Evolutionary conservation across 1,140 invertebrate species (phyloP).

Genomic region (Macrotrachela quadricornifera): DNA sequence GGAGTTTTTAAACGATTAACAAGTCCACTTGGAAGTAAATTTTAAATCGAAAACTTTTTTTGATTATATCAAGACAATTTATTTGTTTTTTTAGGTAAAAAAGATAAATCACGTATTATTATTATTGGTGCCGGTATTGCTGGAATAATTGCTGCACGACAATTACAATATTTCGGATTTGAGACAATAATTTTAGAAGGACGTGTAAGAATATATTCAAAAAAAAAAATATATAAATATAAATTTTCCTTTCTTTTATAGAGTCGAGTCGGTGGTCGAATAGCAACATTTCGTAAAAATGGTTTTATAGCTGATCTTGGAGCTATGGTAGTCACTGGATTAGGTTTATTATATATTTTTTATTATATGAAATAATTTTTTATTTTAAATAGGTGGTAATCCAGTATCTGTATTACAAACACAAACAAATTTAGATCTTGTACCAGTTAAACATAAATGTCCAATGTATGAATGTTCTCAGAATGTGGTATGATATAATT

Average conservation of each 20-base stretch:
- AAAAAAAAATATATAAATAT: background rate
- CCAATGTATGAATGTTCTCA: conserved; percentile 63
- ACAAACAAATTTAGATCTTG: conserved; percentile 83
- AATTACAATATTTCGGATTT: conserved; percentile 80
- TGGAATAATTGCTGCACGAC: conserved; percentile 71
- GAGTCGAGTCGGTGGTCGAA: conserved; percentile 80
- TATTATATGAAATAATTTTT: conserved; percentile 9
- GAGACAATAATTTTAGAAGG: conserved; percentile 85
- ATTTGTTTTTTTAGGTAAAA: too few relatives aligned
- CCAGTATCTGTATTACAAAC: conserved; percentile 80
- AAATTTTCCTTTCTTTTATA: conserved; percentile 15
- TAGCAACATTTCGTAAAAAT: conserved; percentile 81
- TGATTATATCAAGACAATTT: background rate
- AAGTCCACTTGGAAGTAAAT: conserved; percentile 16
- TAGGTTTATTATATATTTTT: conserved; percentile 31
- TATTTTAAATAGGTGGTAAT: conserved; percentile 49
- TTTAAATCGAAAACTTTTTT: too few relatives aligned
- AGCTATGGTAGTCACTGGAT: conserved; percentile 40
- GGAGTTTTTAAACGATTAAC: conserved; percentile 74
- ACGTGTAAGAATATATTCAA: conserved; percentile 35
- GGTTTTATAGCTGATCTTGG: conserved; percentile 82
- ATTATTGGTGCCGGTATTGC: conserved; percentile 85
- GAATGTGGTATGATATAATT: conserved; percentile 38
- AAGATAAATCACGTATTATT: conserved; percentile 58
- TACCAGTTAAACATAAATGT: conserved; percentile 68